Percentiles rank a stretch among this genome's conserved stretches.
These are phyloP conservation scores for Scolopax mira DNA, from an alignment of 2,113 vertebrate genomes.

Conservation along the genomic window DNA sequence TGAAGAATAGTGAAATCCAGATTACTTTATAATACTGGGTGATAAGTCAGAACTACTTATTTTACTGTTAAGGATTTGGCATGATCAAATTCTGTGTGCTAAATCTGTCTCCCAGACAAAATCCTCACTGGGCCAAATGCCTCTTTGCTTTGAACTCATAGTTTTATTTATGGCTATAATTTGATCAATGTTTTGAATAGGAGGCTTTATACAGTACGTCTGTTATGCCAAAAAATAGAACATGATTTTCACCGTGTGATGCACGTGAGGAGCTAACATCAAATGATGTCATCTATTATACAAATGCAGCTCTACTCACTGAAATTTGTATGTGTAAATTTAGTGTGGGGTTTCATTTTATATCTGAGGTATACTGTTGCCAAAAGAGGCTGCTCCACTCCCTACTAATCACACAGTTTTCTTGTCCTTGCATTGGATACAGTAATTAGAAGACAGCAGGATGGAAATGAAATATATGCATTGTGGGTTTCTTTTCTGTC, in stretches of 20 bases:
- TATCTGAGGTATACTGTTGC: background rate
- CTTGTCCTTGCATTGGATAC: background rate
- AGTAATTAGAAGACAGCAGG: background rate
- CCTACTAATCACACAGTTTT: background rate
- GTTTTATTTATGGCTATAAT: constrained; percentile 39
- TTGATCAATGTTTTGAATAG: constrained; percentile 27
- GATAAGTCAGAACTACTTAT: constrained; percentile 43
- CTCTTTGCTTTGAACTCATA: constrained; percentile 6
- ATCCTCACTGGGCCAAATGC: constrained; percentile 9
- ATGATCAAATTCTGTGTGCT: constrained; percentile 13
- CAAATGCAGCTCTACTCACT: background rate
- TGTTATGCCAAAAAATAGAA: background rate
- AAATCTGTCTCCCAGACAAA: constrained; percentile 24
- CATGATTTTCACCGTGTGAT: background rate
- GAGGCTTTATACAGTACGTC: background rate
- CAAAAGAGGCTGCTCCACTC: background rate
- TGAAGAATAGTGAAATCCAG: constrained; percentile 40
- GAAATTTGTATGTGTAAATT: background rate
- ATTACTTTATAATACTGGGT: constrained; percentile 44
- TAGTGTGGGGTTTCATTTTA: background rate
- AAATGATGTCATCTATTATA: background rate
- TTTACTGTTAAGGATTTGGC: constrained; percentile 35
- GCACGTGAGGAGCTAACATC: background rate
- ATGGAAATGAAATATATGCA: background rate
- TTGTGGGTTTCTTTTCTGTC: background rate